phyloP scores from a whole-genome alignment of 1,140 invertebrate genomes.

The Bombus waltoni region DNA sequence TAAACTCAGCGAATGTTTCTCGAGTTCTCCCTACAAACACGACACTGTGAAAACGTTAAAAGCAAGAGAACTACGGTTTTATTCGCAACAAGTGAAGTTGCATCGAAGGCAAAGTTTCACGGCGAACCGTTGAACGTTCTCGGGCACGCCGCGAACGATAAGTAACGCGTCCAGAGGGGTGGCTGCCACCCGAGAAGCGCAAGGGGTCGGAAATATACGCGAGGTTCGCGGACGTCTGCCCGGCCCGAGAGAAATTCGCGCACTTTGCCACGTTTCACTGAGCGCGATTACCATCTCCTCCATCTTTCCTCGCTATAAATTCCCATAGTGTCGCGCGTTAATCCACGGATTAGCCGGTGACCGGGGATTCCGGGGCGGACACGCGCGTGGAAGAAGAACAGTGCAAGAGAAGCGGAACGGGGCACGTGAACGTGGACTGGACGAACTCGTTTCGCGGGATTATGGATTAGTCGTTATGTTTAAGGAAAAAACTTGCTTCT shows the following conservation, averaged over 20 bases:
- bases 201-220: background rate
- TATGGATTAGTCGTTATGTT: slow-evolving; percentile 50
- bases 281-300: slow-evolving; percentile 65
- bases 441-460: slow-evolving; percentile 54
- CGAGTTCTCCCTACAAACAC: no score
- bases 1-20: no score
- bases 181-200: background rate
- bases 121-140: background rate
- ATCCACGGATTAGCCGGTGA: slow-evolving; percentile 66
- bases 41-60: background rate
- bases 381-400: background rate
- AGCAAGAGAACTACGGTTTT: background rate
- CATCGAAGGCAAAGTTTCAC: background rate
- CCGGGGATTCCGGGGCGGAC: slow-evolving; percentile 25
- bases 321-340: slow-evolving; percentile 66
- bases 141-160: slow-evolving; percentile 1
- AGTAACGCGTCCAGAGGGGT: slow-evolving; percentile 12
- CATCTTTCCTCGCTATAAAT: slow-evolving; percentile 69
- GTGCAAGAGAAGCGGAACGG: background rate
- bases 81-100: slow-evolving; percentile 30
- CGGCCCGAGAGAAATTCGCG: slow-evolving; percentile 56
- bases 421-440: slow-evolving; percentile 7
- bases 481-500: slow-evolving; percentile 24
- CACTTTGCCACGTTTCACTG: slow-evolving; percentile 60
- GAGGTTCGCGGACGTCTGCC: background rate